Evolutionary conservation across 2,888 invertebrate species (phyloP).

Genomic region (Strigamia transsilvanica): DNA sequence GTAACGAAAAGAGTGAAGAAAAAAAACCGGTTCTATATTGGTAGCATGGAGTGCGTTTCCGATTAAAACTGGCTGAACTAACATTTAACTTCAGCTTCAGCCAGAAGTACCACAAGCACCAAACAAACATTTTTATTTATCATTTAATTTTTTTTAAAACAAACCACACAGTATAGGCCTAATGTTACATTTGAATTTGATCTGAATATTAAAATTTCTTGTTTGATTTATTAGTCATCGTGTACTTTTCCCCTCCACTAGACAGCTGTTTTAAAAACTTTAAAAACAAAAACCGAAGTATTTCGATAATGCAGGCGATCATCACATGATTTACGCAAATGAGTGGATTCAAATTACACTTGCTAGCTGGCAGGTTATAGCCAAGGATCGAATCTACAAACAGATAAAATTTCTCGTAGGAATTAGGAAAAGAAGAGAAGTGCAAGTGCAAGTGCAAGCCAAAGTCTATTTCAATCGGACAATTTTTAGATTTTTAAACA

Average conservation of each 20-base stretch:
- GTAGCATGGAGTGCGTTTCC: neutral
- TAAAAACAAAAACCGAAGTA: no score
- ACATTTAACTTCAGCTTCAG: neutral
- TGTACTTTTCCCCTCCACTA: no score
- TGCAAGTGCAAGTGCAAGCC: neutral
- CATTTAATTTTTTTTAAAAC: no score
- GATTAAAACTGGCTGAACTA: neutral
- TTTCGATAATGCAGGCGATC: neutral
- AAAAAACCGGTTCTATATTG: neutral
- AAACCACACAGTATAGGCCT: no score
- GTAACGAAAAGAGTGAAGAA: neutral
- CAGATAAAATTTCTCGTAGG: neutral
- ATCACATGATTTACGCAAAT: neutral
- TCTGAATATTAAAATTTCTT: no score
- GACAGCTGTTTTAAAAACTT: no score
- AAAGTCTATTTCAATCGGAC: conserved; percentile 1
- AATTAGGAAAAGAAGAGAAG: neutral
- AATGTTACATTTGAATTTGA: no score
- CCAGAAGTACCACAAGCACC: no score
- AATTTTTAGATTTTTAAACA: conserved; percentile 10
- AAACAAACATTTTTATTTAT: no score
- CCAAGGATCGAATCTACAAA: neutral
- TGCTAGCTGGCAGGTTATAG: neutral
- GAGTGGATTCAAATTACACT: neutral
- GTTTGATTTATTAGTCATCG: no score